A percentile compares a stretch with the other conserved stretches of the same genome.
Conservation (phyloP, 2,888 invertebrate species). For the Julus scanicus region DNA sequence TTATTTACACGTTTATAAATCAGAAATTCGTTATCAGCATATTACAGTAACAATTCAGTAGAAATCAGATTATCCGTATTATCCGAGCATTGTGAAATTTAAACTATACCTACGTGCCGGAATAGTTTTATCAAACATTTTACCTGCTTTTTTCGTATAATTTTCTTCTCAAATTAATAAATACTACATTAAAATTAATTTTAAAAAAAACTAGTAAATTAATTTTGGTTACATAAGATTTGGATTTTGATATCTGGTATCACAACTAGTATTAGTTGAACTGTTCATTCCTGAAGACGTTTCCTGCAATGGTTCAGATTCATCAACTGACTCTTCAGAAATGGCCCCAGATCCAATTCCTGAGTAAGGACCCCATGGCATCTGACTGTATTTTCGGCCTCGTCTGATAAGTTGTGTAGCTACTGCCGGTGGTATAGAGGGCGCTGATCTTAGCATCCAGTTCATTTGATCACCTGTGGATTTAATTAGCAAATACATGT, state of each 20-base stretch:
- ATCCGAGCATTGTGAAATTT: too few relatives aligned
- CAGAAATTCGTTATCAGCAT: too few relatives aligned
- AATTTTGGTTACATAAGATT: neutral
- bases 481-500: neutral
- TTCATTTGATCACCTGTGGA: neutral
- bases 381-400: neutral
- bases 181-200: too few relatives aligned
- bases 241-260: neutral
- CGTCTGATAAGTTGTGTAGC: neutral
- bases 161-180: too few relatives aligned
- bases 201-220: too few relatives aligned
- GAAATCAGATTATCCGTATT: too few relatives aligned
- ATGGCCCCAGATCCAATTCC: neutral
- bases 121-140: too few relatives aligned
- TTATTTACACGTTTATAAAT: too few relatives aligned
- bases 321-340: constrained; percentile 12
- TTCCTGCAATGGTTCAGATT: neutral
- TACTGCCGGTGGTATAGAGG: neutral
- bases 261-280: neutral
- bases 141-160: too few relatives aligned
- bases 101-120: too few relatives aligned
- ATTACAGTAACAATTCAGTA: too few relatives aligned
- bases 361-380: neutral
- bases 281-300: neutral
- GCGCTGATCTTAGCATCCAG: neutral